Percentiles rank a stretch among this genome's conserved stretches.
phyloP scores from a whole-genome alignment of 2,113 vertebrate genomes.

The Macrotis lagotis region DNA sequence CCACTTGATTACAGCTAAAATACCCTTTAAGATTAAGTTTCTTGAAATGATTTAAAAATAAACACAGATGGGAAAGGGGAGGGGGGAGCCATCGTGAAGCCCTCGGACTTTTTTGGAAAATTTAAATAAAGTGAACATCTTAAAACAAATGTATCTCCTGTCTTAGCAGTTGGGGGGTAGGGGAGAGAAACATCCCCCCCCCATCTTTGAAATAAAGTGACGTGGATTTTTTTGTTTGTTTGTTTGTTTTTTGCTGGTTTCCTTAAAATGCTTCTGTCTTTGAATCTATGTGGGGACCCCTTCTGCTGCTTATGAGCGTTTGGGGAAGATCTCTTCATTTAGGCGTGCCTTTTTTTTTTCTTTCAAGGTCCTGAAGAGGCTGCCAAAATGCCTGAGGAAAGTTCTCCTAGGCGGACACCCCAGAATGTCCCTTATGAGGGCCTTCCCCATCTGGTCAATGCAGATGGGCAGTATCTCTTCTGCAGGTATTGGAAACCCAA shows the following conservation, averaged over 20 bases:
- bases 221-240: neutral
- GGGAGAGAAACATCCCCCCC: too few species aligned
- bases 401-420: conserved; percentile 87
- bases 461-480: conserved; percentile 94
- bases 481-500: conserved; percentile 96
- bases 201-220: conserved; percentile 56
- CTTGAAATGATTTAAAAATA: conserved; percentile 81
- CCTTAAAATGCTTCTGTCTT: conserved; percentile 23
- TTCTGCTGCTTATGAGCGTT: neutral
- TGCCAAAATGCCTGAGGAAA: conserved; percentile 91
- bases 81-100: conserved; percentile 69
- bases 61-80: conserved; percentile 82
- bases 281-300: conserved; percentile 18
- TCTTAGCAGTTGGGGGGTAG: conserved; percentile 35
- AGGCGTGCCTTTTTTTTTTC: conserved; percentile 61
- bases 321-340: conserved; percentile 45
- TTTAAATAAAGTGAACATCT: conserved; percentile 65
- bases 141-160: conserved; percentile 63
- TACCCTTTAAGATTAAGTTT: conserved; percentile 79
- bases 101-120: neutral
- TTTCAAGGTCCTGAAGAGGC: conserved; percentile 75
- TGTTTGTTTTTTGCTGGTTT: conserved; percentile 36
- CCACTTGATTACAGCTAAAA: conserved; percentile 83
- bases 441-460: conserved; percentile 92
- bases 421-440: conserved; percentile 90